A percentile compares a stretch with the other conserved stretches of the same genome.
phyloP scores from a whole-genome alignment of 1,140 invertebrate species.

The Drosophila subobscura region DNA sequence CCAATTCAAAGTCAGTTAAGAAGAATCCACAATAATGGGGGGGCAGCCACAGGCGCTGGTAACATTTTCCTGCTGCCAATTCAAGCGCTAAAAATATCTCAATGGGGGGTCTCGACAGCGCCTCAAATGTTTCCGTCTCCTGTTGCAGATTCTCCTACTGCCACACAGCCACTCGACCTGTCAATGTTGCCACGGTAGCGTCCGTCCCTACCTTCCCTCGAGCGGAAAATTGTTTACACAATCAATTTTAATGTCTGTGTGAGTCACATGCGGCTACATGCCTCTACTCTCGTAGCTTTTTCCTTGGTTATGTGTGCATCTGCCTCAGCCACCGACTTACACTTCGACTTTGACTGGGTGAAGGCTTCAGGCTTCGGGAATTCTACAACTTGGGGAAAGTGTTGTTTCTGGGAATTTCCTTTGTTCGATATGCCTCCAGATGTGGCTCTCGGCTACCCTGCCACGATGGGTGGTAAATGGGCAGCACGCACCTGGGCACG shows the following conservation, averaged over 20 bases:
- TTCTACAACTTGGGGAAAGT: neutral
- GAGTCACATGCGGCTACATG: constrained; percentile 67
- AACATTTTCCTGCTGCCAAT: constrained; percentile 12
- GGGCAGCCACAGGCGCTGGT: neutral
- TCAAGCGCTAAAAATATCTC: constrained; percentile 46
- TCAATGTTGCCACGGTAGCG: no score
- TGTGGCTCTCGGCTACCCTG: no score
- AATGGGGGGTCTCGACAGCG: constrained; percentile 14
- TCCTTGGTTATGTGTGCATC: constrained; percentile 49
- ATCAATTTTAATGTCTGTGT: constrained; percentile 49
- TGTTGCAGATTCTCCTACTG: neutral
- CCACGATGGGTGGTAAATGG: constrained; percentile 16
- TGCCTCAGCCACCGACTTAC: neutral
- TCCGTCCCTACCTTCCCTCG: constrained; percentile 36
- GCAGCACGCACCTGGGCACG: constrained; percentile 45
- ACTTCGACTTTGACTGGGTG: neutral
- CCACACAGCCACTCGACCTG: no score
- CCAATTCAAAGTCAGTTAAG: constrained; percentile 19
- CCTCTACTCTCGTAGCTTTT: constrained; percentile 37
- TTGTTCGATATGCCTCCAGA: no score
- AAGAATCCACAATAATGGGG: constrained; percentile 12
- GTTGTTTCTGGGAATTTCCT: constrained; percentile 36
- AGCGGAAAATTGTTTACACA: constrained; percentile 60
- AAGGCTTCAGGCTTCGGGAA: no score
- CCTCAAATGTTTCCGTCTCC: neutral